These are phyloP conservation scores for Corapipo altera DNA, from an alignment of 2,113 vertebrate genomes.

Conservation along the genomic window DNA sequence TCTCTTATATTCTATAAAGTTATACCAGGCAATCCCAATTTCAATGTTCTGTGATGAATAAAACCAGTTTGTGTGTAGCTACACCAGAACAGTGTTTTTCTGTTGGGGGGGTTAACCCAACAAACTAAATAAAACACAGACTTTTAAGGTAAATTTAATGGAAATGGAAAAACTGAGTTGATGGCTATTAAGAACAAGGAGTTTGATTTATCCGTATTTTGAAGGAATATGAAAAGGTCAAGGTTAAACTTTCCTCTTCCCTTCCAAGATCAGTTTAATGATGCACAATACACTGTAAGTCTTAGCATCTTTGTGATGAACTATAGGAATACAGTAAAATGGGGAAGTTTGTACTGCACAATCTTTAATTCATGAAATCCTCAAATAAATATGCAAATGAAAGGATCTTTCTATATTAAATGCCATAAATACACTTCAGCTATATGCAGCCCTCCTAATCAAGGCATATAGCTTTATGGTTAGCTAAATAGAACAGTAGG, in stretches of 20 bases:
- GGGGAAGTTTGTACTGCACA: neutral
- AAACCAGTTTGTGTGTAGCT: neutral
- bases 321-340: neutral
- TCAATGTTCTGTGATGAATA: neutral
- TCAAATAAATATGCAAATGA: neutral
- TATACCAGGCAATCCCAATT: neutral
- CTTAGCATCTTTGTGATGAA: neutral
- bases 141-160: neutral
- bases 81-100: neutral
- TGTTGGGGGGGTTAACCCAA: neutral
- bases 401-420: neutral
- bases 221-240: neutral
- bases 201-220: neutral
- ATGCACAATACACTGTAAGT: neutral
- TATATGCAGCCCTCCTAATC: neutral
- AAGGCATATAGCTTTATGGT: neutral
- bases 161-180: neutral
- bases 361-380: conserved; percentile 2
- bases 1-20: neutral
- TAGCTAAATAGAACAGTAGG: neutral
- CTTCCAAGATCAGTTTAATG: neutral
- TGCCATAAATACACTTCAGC: neutral
- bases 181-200: neutral
- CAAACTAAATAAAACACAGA: neutral
- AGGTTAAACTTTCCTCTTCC: neutral